phyloP scores from a whole-genome alignment of 2,113 vertebrate genomes.

The Bufo bufo region DNA sequence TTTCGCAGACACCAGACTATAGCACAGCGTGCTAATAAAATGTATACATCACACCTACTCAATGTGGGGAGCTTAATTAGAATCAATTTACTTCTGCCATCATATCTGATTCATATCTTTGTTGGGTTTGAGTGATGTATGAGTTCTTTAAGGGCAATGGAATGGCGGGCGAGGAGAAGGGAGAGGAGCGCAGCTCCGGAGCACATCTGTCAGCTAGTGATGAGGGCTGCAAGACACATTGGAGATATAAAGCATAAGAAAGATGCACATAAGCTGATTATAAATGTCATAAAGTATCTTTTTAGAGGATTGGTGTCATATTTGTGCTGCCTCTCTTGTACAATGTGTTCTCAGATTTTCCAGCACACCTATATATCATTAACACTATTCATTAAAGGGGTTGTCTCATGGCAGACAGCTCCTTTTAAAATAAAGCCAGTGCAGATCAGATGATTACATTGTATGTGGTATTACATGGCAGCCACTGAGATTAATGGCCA shows the following conservation, averaged over 20 bases:
- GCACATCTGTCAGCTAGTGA: not conserved
- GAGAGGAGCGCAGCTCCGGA: not conserved
- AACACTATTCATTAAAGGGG: too few species aligned
- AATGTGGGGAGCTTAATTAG: slow-evolving; percentile 37
- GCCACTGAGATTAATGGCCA: too few species aligned
- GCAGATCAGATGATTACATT: too few species aligned
- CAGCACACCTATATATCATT: too few species aligned
- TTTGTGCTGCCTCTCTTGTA: not conserved
- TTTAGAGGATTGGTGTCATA: not conserved
- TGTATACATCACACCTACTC: slow-evolving; percentile 40
- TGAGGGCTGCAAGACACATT: not conserved
- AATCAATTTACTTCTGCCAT: slow-evolving; percentile 12
- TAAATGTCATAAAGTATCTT: not conserved
- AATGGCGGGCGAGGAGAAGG: not conserved
- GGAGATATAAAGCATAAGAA: not conserved
- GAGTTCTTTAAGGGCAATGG: slow-evolving; percentile 22
- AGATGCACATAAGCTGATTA: not conserved
- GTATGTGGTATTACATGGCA: too few species aligned
- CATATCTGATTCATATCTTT: slow-evolving; percentile 1
- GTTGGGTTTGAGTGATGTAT: slow-evolving; percentile 28
- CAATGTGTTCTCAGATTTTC: too few species aligned
- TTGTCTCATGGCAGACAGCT: too few species aligned
- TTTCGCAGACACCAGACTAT: slow-evolving; percentile 11
- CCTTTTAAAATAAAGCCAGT: too few species aligned
- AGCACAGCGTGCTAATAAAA: slow-evolving; percentile 10